These are phyloP conservation scores for Cenopis cana DNA, from an alignment of 2,888 invertebrate species.

Conservation along the genomic window DNA sequence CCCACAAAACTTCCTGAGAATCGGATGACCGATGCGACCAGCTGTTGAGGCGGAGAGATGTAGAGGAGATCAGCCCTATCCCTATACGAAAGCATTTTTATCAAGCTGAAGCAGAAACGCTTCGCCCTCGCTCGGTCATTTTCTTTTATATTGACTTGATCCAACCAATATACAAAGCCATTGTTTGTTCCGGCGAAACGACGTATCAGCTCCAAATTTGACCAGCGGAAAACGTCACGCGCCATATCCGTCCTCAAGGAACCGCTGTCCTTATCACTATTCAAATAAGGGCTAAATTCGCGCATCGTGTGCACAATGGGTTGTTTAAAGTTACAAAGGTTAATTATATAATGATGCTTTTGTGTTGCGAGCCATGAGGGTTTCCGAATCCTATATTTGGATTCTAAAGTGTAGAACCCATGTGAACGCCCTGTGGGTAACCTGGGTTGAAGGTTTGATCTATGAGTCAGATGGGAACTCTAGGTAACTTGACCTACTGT, in stretches of 20 bases:
- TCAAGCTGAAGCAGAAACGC: too few species aligned
- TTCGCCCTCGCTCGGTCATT: background rate
- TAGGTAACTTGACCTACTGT: background rate
- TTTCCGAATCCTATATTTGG: conserved; percentile 19
- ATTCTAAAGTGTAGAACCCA: background rate
- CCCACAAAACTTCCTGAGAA: too few species aligned
- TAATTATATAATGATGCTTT: conserved; percentile 71
- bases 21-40: too few species aligned
- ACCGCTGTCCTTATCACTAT: conserved; percentile 2
- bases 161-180: conserved; percentile 14
- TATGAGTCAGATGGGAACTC: conserved; percentile 4
- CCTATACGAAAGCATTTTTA: too few species aligned
- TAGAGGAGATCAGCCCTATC: too few species aligned
- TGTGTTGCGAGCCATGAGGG: conserved; percentile 54
- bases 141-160: background rate
- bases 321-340: conserved; percentile 57
- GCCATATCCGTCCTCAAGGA: background rate
- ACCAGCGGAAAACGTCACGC: conserved; percentile 22
- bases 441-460: conserved; percentile 9
- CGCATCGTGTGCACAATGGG: conserved; percentile 44
- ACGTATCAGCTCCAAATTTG: conserved; percentile 17
- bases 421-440: conserved; percentile 20
- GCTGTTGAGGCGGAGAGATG: too few species aligned
- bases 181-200: conserved; percentile 20
- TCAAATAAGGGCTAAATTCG: conserved; percentile 12